phyloP scores from a whole-genome alignment of 2,113 vertebrate species.

The Phylloscopus trochiloides region DNA sequence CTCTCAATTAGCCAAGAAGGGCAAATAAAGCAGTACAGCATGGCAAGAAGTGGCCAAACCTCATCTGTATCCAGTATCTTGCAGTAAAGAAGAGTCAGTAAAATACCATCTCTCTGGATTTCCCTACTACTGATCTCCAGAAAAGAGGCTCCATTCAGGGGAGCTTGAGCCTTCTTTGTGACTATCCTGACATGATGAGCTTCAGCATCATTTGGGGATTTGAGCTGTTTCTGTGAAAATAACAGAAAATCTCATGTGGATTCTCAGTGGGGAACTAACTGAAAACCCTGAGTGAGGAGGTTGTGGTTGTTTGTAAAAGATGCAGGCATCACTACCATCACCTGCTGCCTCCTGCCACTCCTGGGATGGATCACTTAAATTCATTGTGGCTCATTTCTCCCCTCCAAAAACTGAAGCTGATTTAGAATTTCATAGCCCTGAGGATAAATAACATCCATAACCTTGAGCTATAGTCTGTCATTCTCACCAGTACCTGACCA shows the following conservation, averaged over 20 bases:
- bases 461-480: neutral
- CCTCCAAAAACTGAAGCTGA: accelerated
- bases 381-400: neutral
- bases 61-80: neutral
- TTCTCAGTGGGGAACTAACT: neutral
- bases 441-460: neutral
- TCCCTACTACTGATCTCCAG: neutral
- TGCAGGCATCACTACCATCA: neutral
- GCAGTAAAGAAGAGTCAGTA: neutral
- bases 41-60: neutral
- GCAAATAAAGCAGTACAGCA: neutral
- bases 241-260: neutral
- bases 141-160: neutral
- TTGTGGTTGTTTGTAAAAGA: neutral
- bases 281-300: neutral
- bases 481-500: neutral
- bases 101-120: neutral
- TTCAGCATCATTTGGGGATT: neutral
- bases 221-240: neutral
- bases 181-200: accelerated
- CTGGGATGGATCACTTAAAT: neutral
- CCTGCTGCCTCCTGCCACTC: neutral
- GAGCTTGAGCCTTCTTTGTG: neutral
- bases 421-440: neutral
- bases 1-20: neutral